Percentiles rank a stretch among this genome's conserved stretches.
phyloP scores from a whole-genome alignment of 1,140 invertebrate genomes.

The Gerris buenoi region DNA sequence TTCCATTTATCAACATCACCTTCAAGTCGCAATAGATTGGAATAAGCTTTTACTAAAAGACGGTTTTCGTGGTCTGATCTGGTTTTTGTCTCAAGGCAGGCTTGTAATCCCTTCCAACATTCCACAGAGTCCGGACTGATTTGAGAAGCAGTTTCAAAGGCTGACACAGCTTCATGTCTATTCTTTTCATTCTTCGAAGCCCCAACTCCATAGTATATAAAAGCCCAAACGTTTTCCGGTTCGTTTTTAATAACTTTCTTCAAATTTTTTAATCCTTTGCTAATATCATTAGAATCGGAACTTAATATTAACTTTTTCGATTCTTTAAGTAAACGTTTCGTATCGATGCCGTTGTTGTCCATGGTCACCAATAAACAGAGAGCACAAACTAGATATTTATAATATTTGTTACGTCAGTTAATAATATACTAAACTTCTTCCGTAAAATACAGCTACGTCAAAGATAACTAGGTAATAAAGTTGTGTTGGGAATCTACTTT shows the following conservation, averaged over 20 bases:
- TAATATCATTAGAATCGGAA: background rate
- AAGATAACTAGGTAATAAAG: too few species aligned
- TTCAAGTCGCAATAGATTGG: background rate
- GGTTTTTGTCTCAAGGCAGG: background rate
- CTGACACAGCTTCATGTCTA: background rate
- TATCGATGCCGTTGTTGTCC: background rate
- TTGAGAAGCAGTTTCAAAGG: background rate
- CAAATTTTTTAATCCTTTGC: background rate
- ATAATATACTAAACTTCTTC: too few species aligned
- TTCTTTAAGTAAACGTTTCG: background rate
- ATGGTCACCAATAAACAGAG: conserved; percentile 13
- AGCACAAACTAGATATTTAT: too few species aligned
- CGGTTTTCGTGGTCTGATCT: background rate
- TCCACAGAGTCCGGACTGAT: background rate
- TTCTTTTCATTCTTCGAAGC: background rate
- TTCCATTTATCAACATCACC: background rate
- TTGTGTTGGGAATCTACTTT: too few species aligned
- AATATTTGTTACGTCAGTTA: too few species aligned
- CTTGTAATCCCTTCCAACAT: background rate
- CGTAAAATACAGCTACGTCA: too few species aligned
- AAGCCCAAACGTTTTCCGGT: background rate
- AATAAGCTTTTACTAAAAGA: background rate
- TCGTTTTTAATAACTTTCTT: background rate
- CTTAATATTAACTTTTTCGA: background rate
- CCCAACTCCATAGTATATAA: background rate